Evolutionary conservation across 2,113 vertebrate species (phyloP), one percentile per base, ranked within the genome.

Genomic region (Chloropsis cyanopogon): DNA sequence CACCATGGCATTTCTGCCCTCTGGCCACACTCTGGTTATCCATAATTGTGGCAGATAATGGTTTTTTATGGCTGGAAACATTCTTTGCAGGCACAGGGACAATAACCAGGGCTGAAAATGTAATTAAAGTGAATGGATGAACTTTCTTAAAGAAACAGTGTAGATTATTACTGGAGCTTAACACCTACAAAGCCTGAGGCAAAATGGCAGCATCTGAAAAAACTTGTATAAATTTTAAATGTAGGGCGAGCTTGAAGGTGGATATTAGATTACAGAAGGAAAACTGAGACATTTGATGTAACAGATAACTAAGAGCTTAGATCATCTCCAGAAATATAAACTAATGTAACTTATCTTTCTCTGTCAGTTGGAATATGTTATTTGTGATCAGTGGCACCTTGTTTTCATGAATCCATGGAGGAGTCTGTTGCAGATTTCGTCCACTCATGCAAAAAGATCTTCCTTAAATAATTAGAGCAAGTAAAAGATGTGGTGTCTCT

Each of bases 41-140:
- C 96, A 97, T 97, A 97, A 97, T 97, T 97, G 96, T 97, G 96
- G 97, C 96, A 97, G 97, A 97, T 97, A 96, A 97, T 97, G 95
- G 94, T 96, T 93, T 97, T 97, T 97, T 97, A 97, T 97, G 97
- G 96, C 97, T 97, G 95, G 97, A 97, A 97, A 97, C 96, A 97
- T 97, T 97, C 97, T 97, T 97, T 96, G 95, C 94, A 97, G 95
- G 96, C 95, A 95, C 86, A 95, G 88, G 94, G 96, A 97, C 97
- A 97, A 97, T 97, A 97, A 95, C 95, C 93, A 95, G 96, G 96
- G 93, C 85, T 96, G 95, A 95, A 97, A 97, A 97, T 96, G 96
- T 97, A 97, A 97, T 97, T 97, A 97, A 97, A 97, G 95, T 95
- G 96, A 97, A 97, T 97, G 96, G 96, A 97, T 97, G 95, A 96